phyloP scores from a whole-genome alignment of 2,797 vertebrate genomes.

The Microctenopoma lineatum region DNA sequence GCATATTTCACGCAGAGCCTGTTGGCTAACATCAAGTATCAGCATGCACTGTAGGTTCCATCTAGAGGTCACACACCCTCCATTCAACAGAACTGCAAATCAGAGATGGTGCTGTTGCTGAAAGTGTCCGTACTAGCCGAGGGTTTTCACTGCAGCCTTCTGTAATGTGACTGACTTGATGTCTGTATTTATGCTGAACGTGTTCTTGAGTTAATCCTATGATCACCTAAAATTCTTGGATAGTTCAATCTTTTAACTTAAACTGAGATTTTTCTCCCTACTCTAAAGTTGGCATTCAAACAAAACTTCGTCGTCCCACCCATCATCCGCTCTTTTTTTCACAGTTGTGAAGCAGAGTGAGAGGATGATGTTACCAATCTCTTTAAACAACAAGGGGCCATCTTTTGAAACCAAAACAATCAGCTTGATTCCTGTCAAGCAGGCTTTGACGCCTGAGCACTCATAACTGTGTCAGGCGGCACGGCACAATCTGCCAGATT shows the following conservation, averaged over 20 bases:
- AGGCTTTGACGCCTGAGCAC: constrained; percentile 53
- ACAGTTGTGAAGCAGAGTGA: constrained; percentile 37
- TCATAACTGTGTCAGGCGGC: constrained; percentile 58
- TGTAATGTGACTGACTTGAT: constrained; percentile 10
- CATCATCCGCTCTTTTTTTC: constrained; percentile 31
- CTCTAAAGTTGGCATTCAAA: not conserved
- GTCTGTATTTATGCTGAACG: not conserved
- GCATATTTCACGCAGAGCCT: constrained; percentile 77
- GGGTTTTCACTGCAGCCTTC: constrained; percentile 29
- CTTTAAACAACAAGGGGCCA: constrained; percentile 58
- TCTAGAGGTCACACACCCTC: constrained; percentile 78
- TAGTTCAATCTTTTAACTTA: constrained; percentile 13
- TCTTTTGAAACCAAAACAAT: constrained; percentile 63
- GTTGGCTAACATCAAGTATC: constrained; percentile 82
- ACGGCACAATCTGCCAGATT: constrained; percentile 41
- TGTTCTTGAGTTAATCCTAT: not conserved
- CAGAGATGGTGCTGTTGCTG: constrained; percentile 63
- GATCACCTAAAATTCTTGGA: not conserved
- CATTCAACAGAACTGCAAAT: constrained; percentile 74
- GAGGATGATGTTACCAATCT: constrained; percentile 57
- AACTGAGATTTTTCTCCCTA: constrained; percentile 3
- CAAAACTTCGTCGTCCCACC: constrained; percentile 3
- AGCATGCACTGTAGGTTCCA: constrained; percentile 79
- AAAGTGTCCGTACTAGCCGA: constrained; percentile 50
- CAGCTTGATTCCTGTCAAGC: constrained; percentile 59